A percentile compares a stretch with the other conserved stretches of the same genome.
Evolutionary conservation across 2,888 invertebrate species (phyloP).

Genomic region (Agriopis marginaria): DNA sequence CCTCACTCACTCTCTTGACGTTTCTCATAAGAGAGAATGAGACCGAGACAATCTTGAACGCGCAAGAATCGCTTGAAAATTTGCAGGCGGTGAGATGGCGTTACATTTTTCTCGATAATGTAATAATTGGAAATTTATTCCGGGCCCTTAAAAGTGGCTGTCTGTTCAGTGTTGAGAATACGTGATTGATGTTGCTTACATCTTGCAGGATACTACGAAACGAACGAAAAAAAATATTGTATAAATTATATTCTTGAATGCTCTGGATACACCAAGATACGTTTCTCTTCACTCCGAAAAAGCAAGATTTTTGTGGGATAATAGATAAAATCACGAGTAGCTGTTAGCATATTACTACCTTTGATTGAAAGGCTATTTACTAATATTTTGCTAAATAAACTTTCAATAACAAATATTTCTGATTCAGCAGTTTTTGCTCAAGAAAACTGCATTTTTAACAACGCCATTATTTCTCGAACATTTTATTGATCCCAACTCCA

Average conservation of each 20-base stretch:
- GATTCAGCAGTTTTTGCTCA: too few species aligned
- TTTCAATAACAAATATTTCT: too few species aligned
- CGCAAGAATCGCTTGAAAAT: slow-evolving; percentile 57
- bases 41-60: background rate
- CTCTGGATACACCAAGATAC: too few species aligned
- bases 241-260: too few species aligned
- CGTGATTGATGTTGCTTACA: slow-evolving; percentile 36
- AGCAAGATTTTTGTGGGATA: too few species aligned
- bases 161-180: slow-evolving; percentile 48
- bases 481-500: slow-evolving; percentile 39
- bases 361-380: background rate
- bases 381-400: too few species aligned
- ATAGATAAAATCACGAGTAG: too few species aligned
- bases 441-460: background rate
- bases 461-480: slow-evolving; percentile 11
- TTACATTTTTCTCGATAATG: slow-evolving; percentile 77
- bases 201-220: background rate
- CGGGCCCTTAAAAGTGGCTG: slow-evolving; percentile 61
- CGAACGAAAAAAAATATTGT: too few species aligned
- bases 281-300: too few species aligned
- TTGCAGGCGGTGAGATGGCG: slow-evolving; percentile 72
- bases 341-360: background rate
- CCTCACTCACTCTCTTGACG: background rate
- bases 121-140: slow-evolving; percentile 86
- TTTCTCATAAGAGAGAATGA: background rate